phyloP scores from a whole-genome alignment of 2,113 vertebrate genomes.

The Aegotheles bennettii region DNA sequence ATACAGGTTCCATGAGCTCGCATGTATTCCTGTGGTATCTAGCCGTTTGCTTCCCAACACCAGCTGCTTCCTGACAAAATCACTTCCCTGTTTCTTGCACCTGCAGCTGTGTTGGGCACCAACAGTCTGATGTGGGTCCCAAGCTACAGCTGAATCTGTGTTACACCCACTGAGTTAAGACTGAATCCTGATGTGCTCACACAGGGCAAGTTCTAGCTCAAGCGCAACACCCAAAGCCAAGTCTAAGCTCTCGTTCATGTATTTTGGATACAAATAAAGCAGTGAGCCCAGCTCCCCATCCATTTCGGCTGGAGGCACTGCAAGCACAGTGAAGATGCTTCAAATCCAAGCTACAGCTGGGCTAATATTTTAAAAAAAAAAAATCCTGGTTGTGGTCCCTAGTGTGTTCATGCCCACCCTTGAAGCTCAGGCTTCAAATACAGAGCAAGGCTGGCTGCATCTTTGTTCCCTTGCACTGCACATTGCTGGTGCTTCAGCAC shows the following conservation, averaged over 20 bases:
- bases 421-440: neutral
- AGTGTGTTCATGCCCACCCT: neutral
- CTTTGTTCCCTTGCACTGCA: neutral
- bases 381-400: neutral
- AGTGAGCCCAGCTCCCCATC: neutral
- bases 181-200: rapidly evolving
- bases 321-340: neutral
- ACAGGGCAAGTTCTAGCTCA: neutral
- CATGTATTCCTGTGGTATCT: neutral
- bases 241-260: rapidly evolving
- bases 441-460: neutral
- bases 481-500: neutral
- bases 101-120: neutral
- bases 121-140: neutral
- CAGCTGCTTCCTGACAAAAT: neutral
- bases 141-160: neutral
- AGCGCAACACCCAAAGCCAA: neutral
- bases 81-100: neutral
- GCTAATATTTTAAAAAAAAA: neutral
- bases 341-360: neutral
- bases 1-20: neutral
- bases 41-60: neutral
- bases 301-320: neutral
- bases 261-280: neutral
- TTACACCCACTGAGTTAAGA: rapidly evolving